Base-by-base conservation (phyloP, 2,888 invertebrate genomes). In the Seira ritae region DNA sequence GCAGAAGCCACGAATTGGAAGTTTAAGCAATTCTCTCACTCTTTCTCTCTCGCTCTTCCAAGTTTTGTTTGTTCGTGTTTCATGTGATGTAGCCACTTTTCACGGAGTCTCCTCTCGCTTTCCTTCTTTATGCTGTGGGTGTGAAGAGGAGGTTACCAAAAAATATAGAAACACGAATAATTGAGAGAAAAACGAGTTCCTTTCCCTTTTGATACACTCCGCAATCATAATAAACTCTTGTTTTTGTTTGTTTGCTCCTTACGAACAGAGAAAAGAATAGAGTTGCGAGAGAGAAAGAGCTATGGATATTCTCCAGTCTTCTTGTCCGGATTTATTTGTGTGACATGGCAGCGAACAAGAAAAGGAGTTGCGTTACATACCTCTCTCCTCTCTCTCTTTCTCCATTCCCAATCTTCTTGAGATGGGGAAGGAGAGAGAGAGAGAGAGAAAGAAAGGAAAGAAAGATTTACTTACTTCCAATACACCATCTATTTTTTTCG, bases 251-350 rank as follows among this genome's bases (percentile, higher is more conserved):
- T 22, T 68, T 69, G 10, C 77, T 77, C 19, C 24, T 15, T 66
- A 22, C 37, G 10, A 60, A 55, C 70, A 22, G 10, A 20, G 62
- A 62, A 22, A 62, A 50, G 50, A 62, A 62, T 62, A 20, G 62
- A 20, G 10, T 62, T 50, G 15, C 50, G 2, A 12, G 50, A 50
- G 17, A 50, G 12, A 50, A 15, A 50, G 15, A n/a, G 50, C 50
- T 50, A n/a, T 50, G 50, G 17, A 50, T n/a, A 67, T 67, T 69
- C 77, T 55, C n/a, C 20, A 62, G 60, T 74, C 84, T 74, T 77
- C 84, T 74, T 77, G 70, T 74, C 79, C 68, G 60, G 78, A 84
- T 79, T 79, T 83, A 71, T 79, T 79, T 84, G 74, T 75, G 74
- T 67, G 76, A 75, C 70, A 70, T 70, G 80, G 75, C 22, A 67